A percentile compares a stretch with the other conserved stretches of the same genome.
Evolutionary conservation across 2,888 invertebrate genomes (phyloP).

Genomic region (Anthrax anthrax): DNA sequence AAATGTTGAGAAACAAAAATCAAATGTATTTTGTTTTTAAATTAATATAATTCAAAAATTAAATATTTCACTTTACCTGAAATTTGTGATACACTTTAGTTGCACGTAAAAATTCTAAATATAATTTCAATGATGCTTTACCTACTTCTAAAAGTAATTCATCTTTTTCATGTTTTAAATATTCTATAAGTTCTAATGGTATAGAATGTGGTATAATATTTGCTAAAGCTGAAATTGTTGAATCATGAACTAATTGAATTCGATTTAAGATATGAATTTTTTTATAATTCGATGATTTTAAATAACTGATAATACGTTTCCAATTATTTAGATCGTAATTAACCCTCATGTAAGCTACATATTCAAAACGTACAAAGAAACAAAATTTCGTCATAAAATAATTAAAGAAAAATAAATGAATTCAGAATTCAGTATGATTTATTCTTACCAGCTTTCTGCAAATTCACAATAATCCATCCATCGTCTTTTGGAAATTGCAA

Average conservation of each 20-base stretch:
- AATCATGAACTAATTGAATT: slow-evolving; percentile 57
- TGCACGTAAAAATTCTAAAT: background rate
- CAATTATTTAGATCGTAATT: slow-evolving; percentile 8
- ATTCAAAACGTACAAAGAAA: background rate
- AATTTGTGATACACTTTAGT: background rate
- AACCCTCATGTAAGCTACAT: slow-evolving; percentile 1
- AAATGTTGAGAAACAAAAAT: background rate
- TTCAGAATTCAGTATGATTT: background rate
- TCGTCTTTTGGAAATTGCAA: background rate
- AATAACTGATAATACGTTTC: slow-evolving; percentile 2
- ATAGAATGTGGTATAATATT: slow-evolving; percentile 36
- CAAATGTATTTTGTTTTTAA: background rate
- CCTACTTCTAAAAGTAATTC: slow-evolving; percentile 38
- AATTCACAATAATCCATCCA: slow-evolving; percentile 5
- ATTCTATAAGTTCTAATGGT: slow-evolving; percentile 35
- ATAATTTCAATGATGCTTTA: background rate
- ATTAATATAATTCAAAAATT: background rate
- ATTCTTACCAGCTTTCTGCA: slow-evolving; percentile 1
- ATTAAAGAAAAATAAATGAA: no score
- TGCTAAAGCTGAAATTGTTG: slow-evolving; percentile 43
- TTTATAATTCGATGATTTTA: slow-evolving; percentile 5
- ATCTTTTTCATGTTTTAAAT: slow-evolving; percentile 42
- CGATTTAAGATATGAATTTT: slow-evolving; percentile 39
- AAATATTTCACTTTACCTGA: no score
- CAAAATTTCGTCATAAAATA: background rate